Conservation (phyloP, 2,888 invertebrate species). For the Agrilus biguttatus region DNA sequence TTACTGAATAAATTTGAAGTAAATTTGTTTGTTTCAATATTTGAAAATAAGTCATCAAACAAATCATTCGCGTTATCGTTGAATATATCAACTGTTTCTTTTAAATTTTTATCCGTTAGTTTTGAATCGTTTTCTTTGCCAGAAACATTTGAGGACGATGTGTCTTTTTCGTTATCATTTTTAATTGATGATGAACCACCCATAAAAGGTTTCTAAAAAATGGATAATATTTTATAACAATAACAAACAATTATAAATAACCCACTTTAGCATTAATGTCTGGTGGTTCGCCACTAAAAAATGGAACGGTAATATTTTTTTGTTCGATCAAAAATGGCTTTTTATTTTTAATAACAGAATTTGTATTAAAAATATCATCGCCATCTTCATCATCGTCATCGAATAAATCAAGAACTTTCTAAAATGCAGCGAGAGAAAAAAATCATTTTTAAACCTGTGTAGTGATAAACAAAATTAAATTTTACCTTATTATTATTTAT, state of each 20-base stretch:
- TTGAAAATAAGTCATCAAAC: slow-evolving; percentile 26
- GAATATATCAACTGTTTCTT: slow-evolving; percentile 16
- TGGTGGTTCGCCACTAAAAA: slow-evolving; percentile 23
- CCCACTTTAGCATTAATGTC: slow-evolving; percentile 11
- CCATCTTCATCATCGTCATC: slow-evolving; percentile 18
- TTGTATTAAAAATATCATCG: slow-evolving; percentile 18
- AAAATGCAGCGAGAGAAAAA: slow-evolving; percentile 2
- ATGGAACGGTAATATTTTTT: slow-evolving; percentile 15
- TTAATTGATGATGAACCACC: slow-evolving; percentile 40
- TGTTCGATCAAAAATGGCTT: slow-evolving; percentile 8
- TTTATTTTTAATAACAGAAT: slow-evolving; percentile 7
- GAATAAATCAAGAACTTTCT: slow-evolving; percentile 10
- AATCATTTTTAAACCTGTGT: background rate
- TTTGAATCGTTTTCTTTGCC: background rate
- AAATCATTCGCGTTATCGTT: slow-evolving; percentile 20
- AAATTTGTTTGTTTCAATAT: slow-evolving; percentile 15
- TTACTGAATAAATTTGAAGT: slow-evolving; percentile 15
- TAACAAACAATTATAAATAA: slow-evolving; percentile 2
- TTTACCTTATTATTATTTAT: background rate
- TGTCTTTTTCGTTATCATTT: background rate
- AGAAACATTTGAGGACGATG: background rate
- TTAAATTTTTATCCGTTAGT: slow-evolving; percentile 1
- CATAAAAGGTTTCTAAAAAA: slow-evolving; percentile 43
- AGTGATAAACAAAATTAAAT: background rate
- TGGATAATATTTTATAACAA: slow-evolving; percentile 2